Evolutionary conservation across 2,888 invertebrate species (phyloP).

Genomic region (Caenorhabditis sp.): DNA sequence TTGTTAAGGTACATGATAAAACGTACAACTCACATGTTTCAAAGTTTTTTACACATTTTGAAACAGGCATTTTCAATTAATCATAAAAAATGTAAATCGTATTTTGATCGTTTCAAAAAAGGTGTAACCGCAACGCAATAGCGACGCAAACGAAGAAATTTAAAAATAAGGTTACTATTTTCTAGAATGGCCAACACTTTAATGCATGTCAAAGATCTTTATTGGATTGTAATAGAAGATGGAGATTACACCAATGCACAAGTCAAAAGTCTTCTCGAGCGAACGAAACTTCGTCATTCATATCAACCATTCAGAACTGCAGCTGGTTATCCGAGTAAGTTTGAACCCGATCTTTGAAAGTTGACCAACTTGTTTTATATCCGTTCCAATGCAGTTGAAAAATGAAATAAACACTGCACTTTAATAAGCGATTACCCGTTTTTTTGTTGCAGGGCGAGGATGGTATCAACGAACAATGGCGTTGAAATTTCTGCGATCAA

Average conservation of each 20-base stretch:
- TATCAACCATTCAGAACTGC: constrained; percentile 47
- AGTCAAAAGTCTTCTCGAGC: constrained; percentile 36
- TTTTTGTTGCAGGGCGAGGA: constrained; percentile 47
- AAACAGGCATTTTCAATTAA: no score
- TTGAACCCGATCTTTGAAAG: neutral
- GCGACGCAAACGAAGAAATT: no score
- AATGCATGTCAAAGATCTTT: constrained; percentile 44
- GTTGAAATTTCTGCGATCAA: constrained; percentile 44
- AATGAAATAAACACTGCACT: neutral
- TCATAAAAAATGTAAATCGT: no score
- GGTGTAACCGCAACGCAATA: no score
- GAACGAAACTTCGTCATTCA: constrained; percentile 46
- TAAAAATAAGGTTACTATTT: no score
- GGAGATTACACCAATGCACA: constrained; percentile 15
- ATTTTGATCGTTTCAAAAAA: no score
- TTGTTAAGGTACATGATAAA: no score
- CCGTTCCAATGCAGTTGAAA: neutral
- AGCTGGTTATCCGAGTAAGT: constrained; percentile 50
- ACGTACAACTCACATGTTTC: no score
- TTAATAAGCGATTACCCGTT: neutral
- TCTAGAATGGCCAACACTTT: constrained; percentile 58
- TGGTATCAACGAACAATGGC: constrained; percentile 62
- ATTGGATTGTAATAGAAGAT: constrained; percentile 61
- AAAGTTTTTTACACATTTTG: no score
- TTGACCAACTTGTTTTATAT: neutral